Percentiles rank a stretch among this genome's conserved stretches.
These are phyloP conservation scores for Drosophila tripunctata DNA, from an alignment of 2,888 invertebrate genomes.

Conservation along the genomic window DNA sequence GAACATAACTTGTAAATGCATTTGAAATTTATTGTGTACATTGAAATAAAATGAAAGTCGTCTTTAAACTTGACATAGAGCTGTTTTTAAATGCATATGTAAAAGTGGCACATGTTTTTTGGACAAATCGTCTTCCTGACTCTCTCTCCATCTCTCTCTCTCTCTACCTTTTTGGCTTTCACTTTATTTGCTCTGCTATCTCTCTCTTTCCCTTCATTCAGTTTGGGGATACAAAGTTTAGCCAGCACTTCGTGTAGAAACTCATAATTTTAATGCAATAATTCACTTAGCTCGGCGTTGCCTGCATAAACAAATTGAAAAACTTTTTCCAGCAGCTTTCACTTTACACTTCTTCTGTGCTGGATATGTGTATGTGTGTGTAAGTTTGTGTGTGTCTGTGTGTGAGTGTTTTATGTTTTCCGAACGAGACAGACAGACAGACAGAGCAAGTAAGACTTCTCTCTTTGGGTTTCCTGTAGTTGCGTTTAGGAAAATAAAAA, in stretches of 20 bases:
- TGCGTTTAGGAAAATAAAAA: background rate
- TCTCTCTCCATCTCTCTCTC: background rate
- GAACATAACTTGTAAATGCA: background rate
- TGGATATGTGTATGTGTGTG: no score
- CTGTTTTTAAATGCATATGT: background rate
- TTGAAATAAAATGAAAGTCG: background rate
- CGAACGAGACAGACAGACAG: background rate
- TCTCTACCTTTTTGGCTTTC: background rate
- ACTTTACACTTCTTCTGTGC: slow-evolving; percentile 51
- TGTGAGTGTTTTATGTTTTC: background rate
- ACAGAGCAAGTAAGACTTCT: background rate
- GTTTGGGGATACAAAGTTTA: slow-evolving; percentile 21
- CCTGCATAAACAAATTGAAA: slow-evolving; percentile 78
- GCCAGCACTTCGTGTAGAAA: slow-evolving; percentile 25
- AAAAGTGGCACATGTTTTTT: slow-evolving; percentile 11
- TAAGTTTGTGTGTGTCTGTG: slow-evolving; percentile 8
- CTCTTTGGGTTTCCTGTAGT: background rate
- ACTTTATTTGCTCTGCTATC: background rate
- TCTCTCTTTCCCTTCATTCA: no score
- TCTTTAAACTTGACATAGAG: slow-evolving; percentile 4
- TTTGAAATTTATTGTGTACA: background rate
- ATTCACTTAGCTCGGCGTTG: slow-evolving; percentile 61
- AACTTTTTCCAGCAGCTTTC: slow-evolving; percentile 67
- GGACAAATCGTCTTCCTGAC: slow-evolving; percentile 6
- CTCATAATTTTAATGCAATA: slow-evolving; percentile 73